Percentiles rank a stretch among this genome's conserved stretches.
Conservation (phyloP, 2,888 invertebrate genomes). For the Chrysopilus asiliformis region DNA sequence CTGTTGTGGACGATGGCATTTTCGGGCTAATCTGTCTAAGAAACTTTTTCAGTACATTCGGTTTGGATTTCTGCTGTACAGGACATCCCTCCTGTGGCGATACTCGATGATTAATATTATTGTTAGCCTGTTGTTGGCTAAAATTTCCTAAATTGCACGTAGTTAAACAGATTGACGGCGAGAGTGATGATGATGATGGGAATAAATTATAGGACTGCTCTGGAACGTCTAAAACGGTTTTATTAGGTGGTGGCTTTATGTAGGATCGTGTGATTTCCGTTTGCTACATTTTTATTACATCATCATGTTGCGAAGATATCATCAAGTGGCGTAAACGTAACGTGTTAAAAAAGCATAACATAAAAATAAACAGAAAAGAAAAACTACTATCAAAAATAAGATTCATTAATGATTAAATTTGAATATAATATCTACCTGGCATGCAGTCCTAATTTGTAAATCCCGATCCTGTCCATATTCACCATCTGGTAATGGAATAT, state of each 20-base stretch:
- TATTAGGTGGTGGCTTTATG: constrained; percentile 52
- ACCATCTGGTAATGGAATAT: constrained; percentile 51
- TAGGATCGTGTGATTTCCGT: constrained; percentile 53
- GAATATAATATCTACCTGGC: constrained; percentile 43
- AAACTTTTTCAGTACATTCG: constrained; percentile 35
- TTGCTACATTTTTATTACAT: constrained; percentile 38
- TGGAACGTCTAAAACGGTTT: constrained; percentile 53
- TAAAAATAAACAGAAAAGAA: not conserved
- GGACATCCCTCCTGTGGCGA: constrained; percentile 12
- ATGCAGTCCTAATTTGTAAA: constrained; percentile 47
- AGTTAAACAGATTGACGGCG: constrained; percentile 12
- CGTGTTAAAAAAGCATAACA: constrained; percentile 4
- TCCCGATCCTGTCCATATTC: constrained; percentile 50
- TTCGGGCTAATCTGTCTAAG: constrained; percentile 35
- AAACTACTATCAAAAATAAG: not conserved
- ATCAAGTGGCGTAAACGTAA: too few species aligned
- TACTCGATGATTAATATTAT: constrained; percentile 6
- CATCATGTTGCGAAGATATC: too few species aligned
- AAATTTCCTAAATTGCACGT: constrained; percentile 20
- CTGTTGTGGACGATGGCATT: constrained; percentile 10
- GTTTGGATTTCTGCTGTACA: constrained; percentile 29
- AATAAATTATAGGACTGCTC: constrained; percentile 31
- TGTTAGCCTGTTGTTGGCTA: constrained; percentile 11
- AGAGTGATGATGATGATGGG: constrained; percentile 16
- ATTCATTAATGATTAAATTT: not conserved